Evolutionary conservation across 2,888 invertebrate species (phyloP).

Genomic region (Microplitis manilae): DNA sequence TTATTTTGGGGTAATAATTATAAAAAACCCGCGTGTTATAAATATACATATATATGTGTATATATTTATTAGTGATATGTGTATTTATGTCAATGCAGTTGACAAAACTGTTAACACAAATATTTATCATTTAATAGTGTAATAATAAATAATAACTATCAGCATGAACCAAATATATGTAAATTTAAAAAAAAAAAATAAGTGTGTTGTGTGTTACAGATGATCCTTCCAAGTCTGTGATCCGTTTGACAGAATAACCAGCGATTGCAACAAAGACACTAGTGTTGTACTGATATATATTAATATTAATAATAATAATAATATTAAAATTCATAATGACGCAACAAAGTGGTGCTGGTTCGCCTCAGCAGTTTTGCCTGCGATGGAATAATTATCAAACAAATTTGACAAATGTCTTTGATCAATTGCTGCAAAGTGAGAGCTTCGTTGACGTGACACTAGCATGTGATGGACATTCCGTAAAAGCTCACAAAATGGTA

Average conservation of each 20-base stretch:
- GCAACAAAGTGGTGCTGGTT: conserved; percentile 74
- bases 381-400: conserved; percentile 96
- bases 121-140: conserved; percentile 25
- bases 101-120: neutral
- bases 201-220: neutral
- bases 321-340: conserved; percentile 58
- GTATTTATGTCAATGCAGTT: neutral
- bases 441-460: conserved; percentile 93
- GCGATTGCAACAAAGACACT: conserved; percentile 10
- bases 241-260: neutral
- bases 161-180: conserved; percentile 23
- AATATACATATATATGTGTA: neutral
- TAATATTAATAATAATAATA: conserved; percentile 17
- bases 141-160: conserved; percentile 15
- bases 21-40: neutral
- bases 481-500: conserved; percentile 95
- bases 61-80: neutral
- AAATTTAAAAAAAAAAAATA: neutral
- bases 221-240: neutral
- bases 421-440: conserved; percentile 90
- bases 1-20: conserved; percentile 4
- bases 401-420: conserved; percentile 90
- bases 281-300: neutral
- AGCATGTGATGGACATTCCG: conserved; percentile 91
- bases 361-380: conserved; percentile 90